Conservation (phyloP, 2,888 invertebrate species). For the Masnerella sp. region DNA sequence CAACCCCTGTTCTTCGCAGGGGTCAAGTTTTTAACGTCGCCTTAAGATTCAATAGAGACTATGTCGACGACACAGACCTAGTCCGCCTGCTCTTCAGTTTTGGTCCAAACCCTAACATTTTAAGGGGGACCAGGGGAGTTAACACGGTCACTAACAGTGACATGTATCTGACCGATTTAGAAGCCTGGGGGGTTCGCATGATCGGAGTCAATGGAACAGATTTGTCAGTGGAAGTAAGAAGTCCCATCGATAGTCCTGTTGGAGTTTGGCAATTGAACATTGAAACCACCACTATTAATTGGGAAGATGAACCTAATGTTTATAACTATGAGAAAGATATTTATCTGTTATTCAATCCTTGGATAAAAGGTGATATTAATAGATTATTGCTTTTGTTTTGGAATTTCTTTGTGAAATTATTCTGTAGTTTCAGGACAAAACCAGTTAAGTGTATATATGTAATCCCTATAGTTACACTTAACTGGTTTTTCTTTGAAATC, state of each 20-base stretch:
- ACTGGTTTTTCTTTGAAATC: too few species aligned
- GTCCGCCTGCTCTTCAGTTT: constrained; percentile 84
- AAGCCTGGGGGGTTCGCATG: constrained; percentile 78
- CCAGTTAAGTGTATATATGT: too few species aligned
- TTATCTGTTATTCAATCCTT: constrained; percentile 90
- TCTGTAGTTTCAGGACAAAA: too few species aligned
- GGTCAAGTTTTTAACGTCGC: constrained; percentile 86
- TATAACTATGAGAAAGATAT: constrained; percentile 84
- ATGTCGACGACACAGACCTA: constrained; percentile 81
- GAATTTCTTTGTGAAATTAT: too few species aligned
- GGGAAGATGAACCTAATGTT: constrained; percentile 74
- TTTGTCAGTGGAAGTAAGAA: constrained; percentile 80
- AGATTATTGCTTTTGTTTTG: too few species aligned
- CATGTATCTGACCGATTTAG: constrained; percentile 67
- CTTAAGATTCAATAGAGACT: constrained; percentile 82
- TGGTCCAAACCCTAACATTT: constrained; percentile 79
- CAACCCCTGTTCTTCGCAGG: constrained; percentile 84
- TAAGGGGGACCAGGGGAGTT: constrained; percentile 80
- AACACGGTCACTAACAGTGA: constrained; percentile 71
- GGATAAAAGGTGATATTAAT: constrained; percentile 83
- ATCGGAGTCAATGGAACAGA: constrained; percentile 68
- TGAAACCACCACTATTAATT: constrained; percentile 79
- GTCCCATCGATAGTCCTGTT: constrained; percentile 82
- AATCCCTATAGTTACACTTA: too few species aligned
- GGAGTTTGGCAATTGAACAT: constrained; percentile 84